Evolutionary conservation across 53 echinoderm and acorn worm species (phyloP).

Genomic region (Henricia sp.): DNA sequence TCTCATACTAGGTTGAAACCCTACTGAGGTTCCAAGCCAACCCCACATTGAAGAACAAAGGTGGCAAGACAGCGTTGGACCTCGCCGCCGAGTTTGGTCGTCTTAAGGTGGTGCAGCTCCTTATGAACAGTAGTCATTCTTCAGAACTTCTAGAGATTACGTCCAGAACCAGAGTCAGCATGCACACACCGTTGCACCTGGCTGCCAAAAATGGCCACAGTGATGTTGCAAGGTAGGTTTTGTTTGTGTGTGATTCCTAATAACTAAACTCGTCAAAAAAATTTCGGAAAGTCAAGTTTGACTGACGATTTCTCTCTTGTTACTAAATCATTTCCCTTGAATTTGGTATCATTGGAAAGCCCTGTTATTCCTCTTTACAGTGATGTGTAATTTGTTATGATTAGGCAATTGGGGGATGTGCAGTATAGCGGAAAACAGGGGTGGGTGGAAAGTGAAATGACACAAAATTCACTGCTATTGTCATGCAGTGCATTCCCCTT

Average conservation of each 20-base stretch:
- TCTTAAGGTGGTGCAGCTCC: constrained; percentile 75
- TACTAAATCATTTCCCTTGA: too few relatives aligned
- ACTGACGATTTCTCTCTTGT: too few relatives aligned
- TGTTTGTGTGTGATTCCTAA: background rate
- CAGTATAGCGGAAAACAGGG: too few relatives aligned
- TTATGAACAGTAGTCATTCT: constrained; percentile 78
- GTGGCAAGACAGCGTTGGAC: constrained; percentile 92
- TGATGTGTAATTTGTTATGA: too few relatives aligned
- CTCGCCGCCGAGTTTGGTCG: constrained; percentile 94
- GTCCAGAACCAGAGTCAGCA: constrained; percentile 68
- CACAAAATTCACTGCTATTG: too few relatives aligned
- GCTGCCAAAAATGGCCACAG: constrained; percentile 99
- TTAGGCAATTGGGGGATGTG: too few relatives aligned
- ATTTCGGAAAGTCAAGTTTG: too few relatives aligned
- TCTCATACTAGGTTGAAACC: constrained; percentile 68
- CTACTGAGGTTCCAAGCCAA: constrained; percentile 84
- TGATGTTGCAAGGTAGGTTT: constrained; percentile 87
- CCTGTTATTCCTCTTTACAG: too few relatives aligned
- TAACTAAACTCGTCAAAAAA: too few relatives aligned
- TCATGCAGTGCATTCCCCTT: too few relatives aligned
- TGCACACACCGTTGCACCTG: constrained; percentile 92
- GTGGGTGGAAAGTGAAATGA: too few relatives aligned
- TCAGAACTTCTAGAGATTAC: constrained; percentile 65
- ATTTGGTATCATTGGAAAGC: too few relatives aligned
- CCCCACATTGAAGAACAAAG: constrained; percentile 83